Evolutionary conservation across 2,888 invertebrate genomes (phyloP), one percentile per base, ranked within the genome.

Genomic region (Drosophila limbata): DNA sequence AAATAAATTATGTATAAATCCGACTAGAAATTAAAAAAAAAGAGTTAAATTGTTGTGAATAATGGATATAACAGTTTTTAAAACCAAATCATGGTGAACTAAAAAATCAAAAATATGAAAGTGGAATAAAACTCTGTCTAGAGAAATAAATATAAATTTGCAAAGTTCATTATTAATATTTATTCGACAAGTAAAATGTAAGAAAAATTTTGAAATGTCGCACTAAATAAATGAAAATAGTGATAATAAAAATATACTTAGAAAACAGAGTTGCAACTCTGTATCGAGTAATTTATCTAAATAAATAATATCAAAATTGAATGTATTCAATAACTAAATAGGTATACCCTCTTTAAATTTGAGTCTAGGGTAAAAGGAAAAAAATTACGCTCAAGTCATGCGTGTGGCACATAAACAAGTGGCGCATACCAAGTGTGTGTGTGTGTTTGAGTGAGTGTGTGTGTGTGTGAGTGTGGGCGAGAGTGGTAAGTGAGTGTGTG

Each of bases 361-460:
- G 19, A 45, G 19, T 66, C 15, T 3, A 53, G 67, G 48, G 56
- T 64, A 72, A 59, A 59, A 51, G 17, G 52, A 65, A 79, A 65
- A 71, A 81, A 84, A 85, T 82, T 85, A 73, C 65, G 61, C 67
- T 73, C 67, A 71, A 82, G 81, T 82, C 81, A 85, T 85, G 81
- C 83, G 79, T 81, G 80, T 69, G 77, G 70, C 77, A 85, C 85
- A 85, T 81, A 85, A 81, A 81, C 85, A 85, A 85, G 81, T 71
- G 73, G 60, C 69, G 50, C 62, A 40, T 48, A 52, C 60, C 37
- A 67, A 63, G 37, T 62, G 53, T 68, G 57, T 35, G 35, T 35
- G 13, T 37, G 35, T 37, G 53, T 37, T 21, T 42, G 42, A 15
- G 9, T 42, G 42, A 15, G 9, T 44, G 52, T 28, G 19, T 4